A percentile compares a stretch with the other conserved stretches of the same genome.
These are phyloP conservation scores for Apostichopus californicus DNA, from an alignment of 35 echinoderm and acorn worm species.

Conservation along the genomic window DNA sequence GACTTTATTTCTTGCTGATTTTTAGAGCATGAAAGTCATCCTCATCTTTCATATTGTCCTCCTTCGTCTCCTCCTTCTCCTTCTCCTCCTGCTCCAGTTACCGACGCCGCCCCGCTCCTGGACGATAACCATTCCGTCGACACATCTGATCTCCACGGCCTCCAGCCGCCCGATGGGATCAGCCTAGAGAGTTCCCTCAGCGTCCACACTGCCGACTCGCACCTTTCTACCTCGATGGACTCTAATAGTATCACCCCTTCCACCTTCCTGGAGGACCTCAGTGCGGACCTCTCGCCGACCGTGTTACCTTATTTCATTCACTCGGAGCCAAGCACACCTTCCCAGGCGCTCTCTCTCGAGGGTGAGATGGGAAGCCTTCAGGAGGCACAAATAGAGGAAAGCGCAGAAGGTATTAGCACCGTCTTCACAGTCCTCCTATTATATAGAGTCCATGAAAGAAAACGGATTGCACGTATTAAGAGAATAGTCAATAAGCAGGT, in stretches of 20 bases:
- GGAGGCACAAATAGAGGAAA: background rate
- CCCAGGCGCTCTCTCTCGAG: conserved; percentile 36
- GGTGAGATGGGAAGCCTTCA: conserved; percentile 46
- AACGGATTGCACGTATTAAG: too few species aligned
- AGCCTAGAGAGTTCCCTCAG: conserved; percentile 73
- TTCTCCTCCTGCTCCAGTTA: conserved; percentile 11
- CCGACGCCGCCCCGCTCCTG: conserved; percentile 40
- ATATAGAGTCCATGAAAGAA: too few species aligned
- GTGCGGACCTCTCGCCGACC: conserved; percentile 59
- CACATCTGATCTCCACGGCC: background rate
- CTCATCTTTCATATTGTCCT: background rate
- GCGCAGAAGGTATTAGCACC: background rate
- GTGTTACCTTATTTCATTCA: conserved; percentile 6
- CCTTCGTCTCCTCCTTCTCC: background rate
- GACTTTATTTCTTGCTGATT: too few species aligned
- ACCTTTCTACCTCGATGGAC: conserved; percentile 60
- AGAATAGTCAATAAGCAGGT: too few species aligned
- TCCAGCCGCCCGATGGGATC: conserved; percentile 49
- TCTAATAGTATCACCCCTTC: conserved; percentile 80
- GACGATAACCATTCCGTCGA: conserved; percentile 31
- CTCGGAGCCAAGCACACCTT: conserved; percentile 50
- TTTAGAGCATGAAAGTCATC: background rate
- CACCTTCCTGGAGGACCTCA: conserved; percentile 68
- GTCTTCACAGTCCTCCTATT: too few species aligned
- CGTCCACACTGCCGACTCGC: conserved; percentile 69